phyloP scores from a whole-genome alignment of 2,113 vertebrate species.

The Scophthalmus maximus region DNA sequence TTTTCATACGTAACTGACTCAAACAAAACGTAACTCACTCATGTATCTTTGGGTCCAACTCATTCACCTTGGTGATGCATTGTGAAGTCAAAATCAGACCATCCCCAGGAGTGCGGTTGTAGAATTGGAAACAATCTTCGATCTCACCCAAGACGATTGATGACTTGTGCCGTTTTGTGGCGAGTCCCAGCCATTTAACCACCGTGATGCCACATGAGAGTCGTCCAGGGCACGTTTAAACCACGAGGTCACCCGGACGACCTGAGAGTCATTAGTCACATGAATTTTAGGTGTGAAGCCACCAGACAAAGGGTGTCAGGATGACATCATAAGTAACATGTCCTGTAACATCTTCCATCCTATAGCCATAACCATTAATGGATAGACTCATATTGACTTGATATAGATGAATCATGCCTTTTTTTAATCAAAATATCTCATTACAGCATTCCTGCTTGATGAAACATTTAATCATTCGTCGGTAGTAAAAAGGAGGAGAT shows the following conservation, averaged over 20 bases:
- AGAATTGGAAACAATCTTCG: neutral
- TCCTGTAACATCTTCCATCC: neutral
- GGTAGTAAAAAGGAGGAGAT: neutral
- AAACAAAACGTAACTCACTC: neutral
- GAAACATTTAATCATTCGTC: neutral
- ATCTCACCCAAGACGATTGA: neutral
- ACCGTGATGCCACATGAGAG: neutral
- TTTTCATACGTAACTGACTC: too few relatives aligned
- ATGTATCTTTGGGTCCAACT: neutral
- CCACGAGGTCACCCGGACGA: neutral
- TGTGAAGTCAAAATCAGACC: conserved; percentile 3
- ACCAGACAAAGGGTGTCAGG: neutral
- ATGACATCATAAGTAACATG: neutral
- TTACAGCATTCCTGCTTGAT: neutral
- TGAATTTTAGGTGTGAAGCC: conserved; percentile 19
- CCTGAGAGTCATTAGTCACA: neutral
- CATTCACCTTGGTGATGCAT: neutral
- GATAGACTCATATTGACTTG: conserved; percentile 6
- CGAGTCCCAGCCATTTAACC: neutral
- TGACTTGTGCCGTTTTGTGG: neutral
- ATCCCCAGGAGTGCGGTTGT: neutral
- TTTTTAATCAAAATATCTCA: neutral
- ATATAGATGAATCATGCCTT: neutral
- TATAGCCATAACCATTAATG: neutral
- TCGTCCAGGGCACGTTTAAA: neutral